Conservation (phyloP, 2,797 vertebrate genomes). For the Chiroxiphia lanceolata region DNA sequence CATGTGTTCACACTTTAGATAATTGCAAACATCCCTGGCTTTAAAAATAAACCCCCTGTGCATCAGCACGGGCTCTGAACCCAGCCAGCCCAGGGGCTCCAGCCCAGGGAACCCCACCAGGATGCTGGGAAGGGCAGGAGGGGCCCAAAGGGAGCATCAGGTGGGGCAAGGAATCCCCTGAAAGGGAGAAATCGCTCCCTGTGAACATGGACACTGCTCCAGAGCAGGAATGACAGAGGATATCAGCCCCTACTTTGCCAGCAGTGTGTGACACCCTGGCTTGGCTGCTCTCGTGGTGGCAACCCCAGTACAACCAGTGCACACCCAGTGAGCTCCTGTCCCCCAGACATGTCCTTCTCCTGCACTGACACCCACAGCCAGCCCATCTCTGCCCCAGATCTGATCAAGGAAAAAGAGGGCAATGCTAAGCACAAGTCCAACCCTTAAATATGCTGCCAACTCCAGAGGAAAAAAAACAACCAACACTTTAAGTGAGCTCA, state of each 20-base stretch:
- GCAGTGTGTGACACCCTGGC: too few relatives aligned
- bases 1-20: conserved; percentile 53
- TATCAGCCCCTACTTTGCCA: fast-evolving
- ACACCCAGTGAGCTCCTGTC: not conserved
- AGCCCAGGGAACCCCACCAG: not conserved
- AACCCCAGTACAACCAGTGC: not conserved
- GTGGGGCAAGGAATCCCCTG: not conserved
- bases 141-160: not conserved
- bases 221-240: fast-evolving
- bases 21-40: conserved; percentile 34
- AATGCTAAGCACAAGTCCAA: not conserved
- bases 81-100: not conserved
- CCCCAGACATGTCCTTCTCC: not conserved
- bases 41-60: not conserved
- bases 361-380: not conserved
- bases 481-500: not conserved
- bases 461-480: not conserved
- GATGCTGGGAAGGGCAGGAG: not conserved
- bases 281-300: too few relatives aligned
- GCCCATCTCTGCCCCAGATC: not conserved
- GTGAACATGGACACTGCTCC: not conserved
- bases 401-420: not conserved
- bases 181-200: not conserved
- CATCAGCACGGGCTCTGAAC: not conserved
- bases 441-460: not conserved